Evolutionary conservation across 2,888 invertebrate species (phyloP).

Genomic region (Crossocerus cetratus): DNA sequence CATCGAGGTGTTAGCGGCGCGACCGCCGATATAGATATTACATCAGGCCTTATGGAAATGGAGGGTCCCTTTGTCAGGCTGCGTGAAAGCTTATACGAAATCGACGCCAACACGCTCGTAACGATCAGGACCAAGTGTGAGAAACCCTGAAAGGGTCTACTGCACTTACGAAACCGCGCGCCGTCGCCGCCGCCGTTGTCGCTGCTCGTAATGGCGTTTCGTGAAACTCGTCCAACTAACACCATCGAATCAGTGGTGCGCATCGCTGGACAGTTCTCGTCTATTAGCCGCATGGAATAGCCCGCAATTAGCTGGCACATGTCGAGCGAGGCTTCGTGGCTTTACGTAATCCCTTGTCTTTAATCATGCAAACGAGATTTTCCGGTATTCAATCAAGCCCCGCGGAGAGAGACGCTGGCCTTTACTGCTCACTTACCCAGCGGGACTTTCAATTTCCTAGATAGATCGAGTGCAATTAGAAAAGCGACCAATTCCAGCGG

Average conservation of each 20-base stretch:
- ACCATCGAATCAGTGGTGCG: constrained; percentile 20
- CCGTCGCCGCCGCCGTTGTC: neutral
- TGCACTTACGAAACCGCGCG: constrained; percentile 5
- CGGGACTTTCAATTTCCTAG: no score
- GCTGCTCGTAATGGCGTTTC: constrained; percentile 16
- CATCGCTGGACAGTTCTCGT: constrained; percentile 35
- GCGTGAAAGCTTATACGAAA: neutral
- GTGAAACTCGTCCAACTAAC: neutral
- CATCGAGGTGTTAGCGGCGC: constrained; percentile 37
- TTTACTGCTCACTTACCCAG: no score
- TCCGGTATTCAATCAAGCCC: no score
- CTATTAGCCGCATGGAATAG: constrained; percentile 26
- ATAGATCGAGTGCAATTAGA: no score
- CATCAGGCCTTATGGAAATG: constrained; percentile 1
- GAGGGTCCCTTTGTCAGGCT: neutral
- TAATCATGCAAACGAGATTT: no score
- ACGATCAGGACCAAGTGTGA: neutral
- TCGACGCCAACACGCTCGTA: constrained; percentile 1
- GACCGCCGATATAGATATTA: constrained; percentile 41
- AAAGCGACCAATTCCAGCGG: no score
- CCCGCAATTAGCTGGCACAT: constrained; percentile 45
- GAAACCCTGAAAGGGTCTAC: neutral
- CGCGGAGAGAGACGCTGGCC: no score
- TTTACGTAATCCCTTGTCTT: constrained; percentile 40
- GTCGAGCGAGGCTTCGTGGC: constrained; percentile 29